phyloP scores from a whole-genome alignment of 1,140 invertebrate genomes.

The Apolygus lucorum region DNA sequence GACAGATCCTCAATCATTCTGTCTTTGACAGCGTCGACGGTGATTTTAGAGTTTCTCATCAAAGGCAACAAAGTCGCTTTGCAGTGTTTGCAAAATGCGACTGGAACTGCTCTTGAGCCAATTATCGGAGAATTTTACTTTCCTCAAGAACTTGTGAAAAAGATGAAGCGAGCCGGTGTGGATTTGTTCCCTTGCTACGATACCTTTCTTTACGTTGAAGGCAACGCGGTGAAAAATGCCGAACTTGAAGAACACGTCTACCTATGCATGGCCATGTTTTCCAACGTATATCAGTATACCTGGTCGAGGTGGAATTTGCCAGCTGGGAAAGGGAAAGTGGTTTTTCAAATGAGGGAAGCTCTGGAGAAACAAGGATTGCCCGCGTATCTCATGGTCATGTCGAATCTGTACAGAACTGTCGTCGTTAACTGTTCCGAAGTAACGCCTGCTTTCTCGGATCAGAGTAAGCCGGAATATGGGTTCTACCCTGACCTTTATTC shows the following conservation, averaged over 20 bases:
- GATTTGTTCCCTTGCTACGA: slow-evolving; percentile 85
- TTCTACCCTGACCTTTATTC: slow-evolving; percentile 61
- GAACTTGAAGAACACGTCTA: slow-evolving; percentile 70
- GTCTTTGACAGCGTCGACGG: slow-evolving; percentile 55
- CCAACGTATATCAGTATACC: slow-evolving; percentile 67
- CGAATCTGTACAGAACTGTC: slow-evolving; percentile 51
- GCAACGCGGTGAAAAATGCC: slow-evolving; percentile 59
- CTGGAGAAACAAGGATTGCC: slow-evolving; percentile 46
- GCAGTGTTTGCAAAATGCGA: slow-evolving; percentile 48
- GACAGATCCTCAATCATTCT: slow-evolving; percentile 48
- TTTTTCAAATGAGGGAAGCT: slow-evolving; percentile 62
- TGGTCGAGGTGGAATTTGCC: slow-evolving; percentile 81
- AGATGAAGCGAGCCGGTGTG: slow-evolving; percentile 64
- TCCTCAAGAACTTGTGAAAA: slow-evolving; percentile 44
- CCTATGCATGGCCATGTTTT: slow-evolving; percentile 68
- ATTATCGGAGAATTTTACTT: slow-evolving; percentile 48
- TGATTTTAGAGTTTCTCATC: slow-evolving; percentile 58
- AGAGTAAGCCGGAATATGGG: slow-evolving; percentile 43
- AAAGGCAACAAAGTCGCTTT: slow-evolving; percentile 42
- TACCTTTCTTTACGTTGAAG: slow-evolving; percentile 72
- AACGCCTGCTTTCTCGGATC: slow-evolving; percentile 50
- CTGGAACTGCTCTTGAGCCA: slow-evolving; percentile 45
- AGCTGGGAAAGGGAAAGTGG: slow-evolving; percentile 54
- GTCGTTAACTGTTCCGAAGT: slow-evolving; percentile 62
- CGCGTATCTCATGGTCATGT: slow-evolving; percentile 48